Conservation (phyloP, 2,113 vertebrate species). For the Oreochromis niloticus region DNA sequence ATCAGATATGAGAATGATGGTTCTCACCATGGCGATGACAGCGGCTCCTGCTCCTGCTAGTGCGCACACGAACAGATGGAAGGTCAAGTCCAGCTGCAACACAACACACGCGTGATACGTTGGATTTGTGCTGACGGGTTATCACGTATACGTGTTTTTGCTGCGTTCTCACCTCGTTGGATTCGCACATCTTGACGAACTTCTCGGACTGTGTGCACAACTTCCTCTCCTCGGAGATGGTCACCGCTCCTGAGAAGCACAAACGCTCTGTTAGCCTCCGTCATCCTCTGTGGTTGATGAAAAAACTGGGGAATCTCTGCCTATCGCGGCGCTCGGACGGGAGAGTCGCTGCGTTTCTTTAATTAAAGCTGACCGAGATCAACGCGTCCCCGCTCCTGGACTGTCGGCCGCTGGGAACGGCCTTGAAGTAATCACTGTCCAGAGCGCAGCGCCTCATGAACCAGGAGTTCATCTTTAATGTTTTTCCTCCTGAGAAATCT, state of each 20-base stretch:
- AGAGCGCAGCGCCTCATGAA: not conserved
- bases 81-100: conserved; percentile 93
- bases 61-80: conserved; percentile 96
- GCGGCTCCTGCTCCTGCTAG: conserved; percentile 95
- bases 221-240: conserved; percentile 87
- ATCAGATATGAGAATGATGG: not conserved
- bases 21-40: conserved; percentile 95
- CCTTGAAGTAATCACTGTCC: not conserved
- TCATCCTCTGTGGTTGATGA: not conserved
- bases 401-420: not conserved
- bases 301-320: not conserved
- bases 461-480: not conserved
- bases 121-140: not conserved
- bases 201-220: conserved; percentile 87
- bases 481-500: not conserved
- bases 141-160: accelerated
- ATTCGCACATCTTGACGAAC: conserved; percentile 93
- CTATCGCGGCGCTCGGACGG: not conserved
- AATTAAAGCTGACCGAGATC: not conserved
- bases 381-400: not conserved
- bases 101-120: not conserved
- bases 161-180: conserved; percentile 80
- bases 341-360: not conserved
- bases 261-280: not conserved
- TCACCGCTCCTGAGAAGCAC: conserved; percentile 80